phyloP scores from a whole-genome alignment of 2,888 invertebrate species.

The Cacoxenus indagator region DNA sequence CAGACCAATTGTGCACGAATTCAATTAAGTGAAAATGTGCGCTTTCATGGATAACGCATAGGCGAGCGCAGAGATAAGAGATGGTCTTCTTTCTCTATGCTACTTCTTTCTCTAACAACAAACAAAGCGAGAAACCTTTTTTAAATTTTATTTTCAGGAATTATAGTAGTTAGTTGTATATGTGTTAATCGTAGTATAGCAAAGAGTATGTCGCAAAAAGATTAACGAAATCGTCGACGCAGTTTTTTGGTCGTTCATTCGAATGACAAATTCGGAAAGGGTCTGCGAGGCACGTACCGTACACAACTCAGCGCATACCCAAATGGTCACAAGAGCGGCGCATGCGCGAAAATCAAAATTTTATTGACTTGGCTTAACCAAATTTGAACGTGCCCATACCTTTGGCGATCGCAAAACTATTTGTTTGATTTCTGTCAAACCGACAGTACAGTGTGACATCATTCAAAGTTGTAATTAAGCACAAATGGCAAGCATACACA shows the following conservation, averaged over 20 bases:
- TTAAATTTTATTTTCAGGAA: too few species aligned
- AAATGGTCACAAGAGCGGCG: slow-evolving; percentile 6
- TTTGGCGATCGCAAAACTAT: slow-evolving; percentile 1
- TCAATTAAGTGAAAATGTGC: slow-evolving; percentile 8
- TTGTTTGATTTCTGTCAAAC: slow-evolving; percentile 19
- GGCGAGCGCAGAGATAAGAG: neutral
- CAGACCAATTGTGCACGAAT: too few species aligned
- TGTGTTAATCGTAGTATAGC: too few species aligned
- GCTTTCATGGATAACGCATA: neutral
- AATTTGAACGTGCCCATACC: neutral
- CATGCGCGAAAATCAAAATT: neutral
- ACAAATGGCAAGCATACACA: neutral
- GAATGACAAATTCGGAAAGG: neutral
- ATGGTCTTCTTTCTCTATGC: too few species aligned
- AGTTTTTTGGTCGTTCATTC: neutral
- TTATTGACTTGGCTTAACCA: too few species aligned
- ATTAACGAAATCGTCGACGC: neutral
- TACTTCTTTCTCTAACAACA: too few species aligned
- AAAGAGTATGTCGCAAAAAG: neutral
- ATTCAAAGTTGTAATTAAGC: neutral
- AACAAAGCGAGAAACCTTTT: too few species aligned
- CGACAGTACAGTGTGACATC: neutral
- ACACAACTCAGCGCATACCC: neutral
- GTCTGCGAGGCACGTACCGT: neutral
- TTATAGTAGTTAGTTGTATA: too few species aligned